These are phyloP conservation scores for Electrophaes corylata DNA, from an alignment of 2,888 invertebrate genomes.

Conservation along the genomic window DNA sequence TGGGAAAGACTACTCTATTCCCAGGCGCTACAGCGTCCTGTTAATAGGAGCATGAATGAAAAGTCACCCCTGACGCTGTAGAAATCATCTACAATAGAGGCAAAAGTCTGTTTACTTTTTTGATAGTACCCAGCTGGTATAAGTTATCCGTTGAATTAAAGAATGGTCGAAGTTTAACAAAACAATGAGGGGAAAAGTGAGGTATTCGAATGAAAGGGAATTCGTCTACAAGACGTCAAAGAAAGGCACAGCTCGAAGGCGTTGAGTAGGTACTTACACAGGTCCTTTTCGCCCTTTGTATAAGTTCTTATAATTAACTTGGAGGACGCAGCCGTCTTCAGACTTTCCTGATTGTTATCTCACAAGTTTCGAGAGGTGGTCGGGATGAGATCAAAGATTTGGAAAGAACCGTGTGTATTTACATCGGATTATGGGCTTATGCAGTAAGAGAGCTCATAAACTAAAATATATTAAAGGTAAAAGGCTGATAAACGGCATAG, in stretches of 20 bases:
- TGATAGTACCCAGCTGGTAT: too few relatives aligned
- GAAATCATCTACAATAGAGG: too few relatives aligned
- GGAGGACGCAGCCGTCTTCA: constrained; percentile 51
- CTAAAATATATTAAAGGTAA: not conserved
- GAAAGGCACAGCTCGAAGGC: constrained; percentile 47
- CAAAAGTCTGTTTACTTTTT: too few relatives aligned
- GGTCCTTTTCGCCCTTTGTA: constrained; percentile 50
- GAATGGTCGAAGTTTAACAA: constrained; percentile 40
- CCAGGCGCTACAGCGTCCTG: too few relatives aligned
- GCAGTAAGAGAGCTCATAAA: not conserved
- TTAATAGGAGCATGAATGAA: too few relatives aligned
- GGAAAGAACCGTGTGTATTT: constrained; percentile 35
- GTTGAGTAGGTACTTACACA: constrained; percentile 52
- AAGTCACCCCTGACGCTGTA: too few relatives aligned
- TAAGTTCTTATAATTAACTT: constrained; percentile 59
- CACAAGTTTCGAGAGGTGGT: constrained; percentile 49
- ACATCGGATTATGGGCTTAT: not conserved
- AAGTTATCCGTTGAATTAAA: constrained; percentile 20
- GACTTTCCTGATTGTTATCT: constrained; percentile 56
- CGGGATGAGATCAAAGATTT: constrained; percentile 52
- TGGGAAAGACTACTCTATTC: too few relatives aligned
- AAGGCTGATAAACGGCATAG: too few relatives aligned
- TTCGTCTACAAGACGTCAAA: constrained; percentile 47
- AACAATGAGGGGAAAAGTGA: constrained; percentile 48
- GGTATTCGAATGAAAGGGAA: constrained; percentile 47